Base-by-base conservation (phyloP, 1,140 invertebrate species). In the Drosophila erecta region DNA sequence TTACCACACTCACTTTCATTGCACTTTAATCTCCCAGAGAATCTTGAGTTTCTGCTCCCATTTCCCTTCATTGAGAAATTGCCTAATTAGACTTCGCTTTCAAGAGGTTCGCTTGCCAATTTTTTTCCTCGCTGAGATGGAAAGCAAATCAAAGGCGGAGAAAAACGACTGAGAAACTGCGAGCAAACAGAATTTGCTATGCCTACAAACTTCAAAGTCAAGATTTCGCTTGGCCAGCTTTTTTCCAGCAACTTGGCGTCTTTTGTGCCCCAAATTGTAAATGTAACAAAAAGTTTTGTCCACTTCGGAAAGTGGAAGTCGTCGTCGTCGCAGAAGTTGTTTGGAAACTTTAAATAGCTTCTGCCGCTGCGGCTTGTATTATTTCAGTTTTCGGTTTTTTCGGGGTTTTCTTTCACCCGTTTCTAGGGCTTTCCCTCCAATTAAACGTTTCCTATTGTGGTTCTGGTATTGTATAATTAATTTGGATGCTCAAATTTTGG, bases 381-480 rank as follows among this genome's bases (percentile, higher is more conserved):
- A 66, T 66, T 66, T 64, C 11, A 46, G 58, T 51, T 51, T 24
- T 30, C 27, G 27, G 8, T 30, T 51, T 27, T 35, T 47, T 27
- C 17, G 17, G 17, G 17, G n/a, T n/a, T 17, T 49, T 41, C 14
- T 56, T 49, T 30, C 27, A 2, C 27, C 37, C 44, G 46, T 51
- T 65, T 37, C 35, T 20, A 72, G 79, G 75, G 81, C 81, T 87
- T 87, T 86, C 79, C 83, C 75, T 75, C 61, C 83, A 83, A 87
- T 87, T 87, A 86, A 81, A 76, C 72, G 73, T 53, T 76, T 76
- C 76, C 79, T 75, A 86, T 86, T 86, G 79, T 86, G 74, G 57
- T 51, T 47, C 60, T 60, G 56, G 72, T 47, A 33, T 73, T 74
- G 46, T 72, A 73, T 74, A 76, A 77, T 77, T 77, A 62, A 77